These are phyloP conservation scores for Drosophila tristis DNA, from an alignment of 1,140 invertebrate species.

Conservation along the genomic window DNA sequence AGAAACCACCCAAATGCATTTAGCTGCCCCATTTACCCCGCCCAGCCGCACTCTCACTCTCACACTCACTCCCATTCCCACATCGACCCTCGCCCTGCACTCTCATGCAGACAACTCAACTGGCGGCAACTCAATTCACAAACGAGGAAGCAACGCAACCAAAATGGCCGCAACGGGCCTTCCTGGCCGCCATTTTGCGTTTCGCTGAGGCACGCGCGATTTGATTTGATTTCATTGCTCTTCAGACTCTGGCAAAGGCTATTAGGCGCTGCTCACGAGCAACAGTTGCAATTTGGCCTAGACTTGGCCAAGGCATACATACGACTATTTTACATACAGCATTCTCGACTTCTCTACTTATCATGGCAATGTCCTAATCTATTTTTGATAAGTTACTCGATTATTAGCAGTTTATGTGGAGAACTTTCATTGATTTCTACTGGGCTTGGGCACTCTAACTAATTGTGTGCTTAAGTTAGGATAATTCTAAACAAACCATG, in stretches of 20 bases:
- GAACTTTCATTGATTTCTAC: too few species aligned
- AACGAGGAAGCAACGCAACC: constrained; percentile 50
- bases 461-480: too few species aligned
- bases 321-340: too few species aligned
- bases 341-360: too few species aligned
- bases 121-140: constrained; percentile 41
- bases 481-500: too few species aligned
- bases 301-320: too few species aligned
- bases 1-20: constrained; percentile 16
- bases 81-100: too few species aligned
- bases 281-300: constrained; percentile 14
- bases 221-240: constrained; percentile 51
- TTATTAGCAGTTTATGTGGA: too few species aligned
- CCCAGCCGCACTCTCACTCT: background rate
- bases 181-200: constrained; percentile 50
- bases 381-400: too few species aligned
- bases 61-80: too few species aligned
- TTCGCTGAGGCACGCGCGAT: constrained; percentile 52
- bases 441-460: too few species aligned
- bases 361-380: too few species aligned
- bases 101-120: constrained; percentile 42
- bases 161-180: constrained; percentile 47
- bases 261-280: constrained; percentile 13
- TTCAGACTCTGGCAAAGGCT: constrained; percentile 23
- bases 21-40: constrained; percentile 5